phyloP scores from a whole-genome alignment of 35 echinoderm and acorn worm species.

The Heliocidaris tuberculata region DNA sequence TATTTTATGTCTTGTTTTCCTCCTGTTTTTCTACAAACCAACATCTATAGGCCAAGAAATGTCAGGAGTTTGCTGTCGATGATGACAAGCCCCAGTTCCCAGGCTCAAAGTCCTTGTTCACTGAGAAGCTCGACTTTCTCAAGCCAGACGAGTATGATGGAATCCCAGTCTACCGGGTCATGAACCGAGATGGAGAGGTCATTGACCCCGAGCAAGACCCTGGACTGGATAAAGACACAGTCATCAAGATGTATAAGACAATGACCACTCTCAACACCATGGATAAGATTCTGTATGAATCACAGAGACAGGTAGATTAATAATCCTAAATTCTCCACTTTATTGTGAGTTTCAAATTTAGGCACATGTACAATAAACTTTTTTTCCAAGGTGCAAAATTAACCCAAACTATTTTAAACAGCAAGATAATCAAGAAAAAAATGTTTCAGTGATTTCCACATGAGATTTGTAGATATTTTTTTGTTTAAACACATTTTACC shows the following conservation, averaged over 20 bases:
- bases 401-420: no score
- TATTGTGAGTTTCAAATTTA: no score
- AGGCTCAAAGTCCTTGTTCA: slow-evolving; percentile 80
- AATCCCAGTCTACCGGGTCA: slow-evolving; percentile 90
- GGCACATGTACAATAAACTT: no score
- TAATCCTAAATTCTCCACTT: no score
- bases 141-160: slow-evolving; percentile 75
- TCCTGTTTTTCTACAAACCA: neutral
- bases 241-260: slow-evolving; percentile 94
- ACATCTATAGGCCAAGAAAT: neutral
- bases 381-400: no score
- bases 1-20: no score
- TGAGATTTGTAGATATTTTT: no score
- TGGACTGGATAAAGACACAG: slow-evolving; percentile 69
- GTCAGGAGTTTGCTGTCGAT: slow-evolving; percentile 42
- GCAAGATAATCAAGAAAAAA: no score
- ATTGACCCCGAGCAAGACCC: slow-evolving; percentile 84
- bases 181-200: slow-evolving; percentile 81
- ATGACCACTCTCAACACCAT: slow-evolving; percentile 89
- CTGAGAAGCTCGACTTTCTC: slow-evolving; percentile 81
- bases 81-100: slow-evolving; percentile 91
- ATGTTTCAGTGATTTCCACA: no score
- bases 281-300: slow-evolving; percentile 97
- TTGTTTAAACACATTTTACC: no score
- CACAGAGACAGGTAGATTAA: slow-evolving; percentile 88